Base-by-base conservation (phyloP, 2,888 invertebrate genomes). In the Baccha elongata region DNA sequence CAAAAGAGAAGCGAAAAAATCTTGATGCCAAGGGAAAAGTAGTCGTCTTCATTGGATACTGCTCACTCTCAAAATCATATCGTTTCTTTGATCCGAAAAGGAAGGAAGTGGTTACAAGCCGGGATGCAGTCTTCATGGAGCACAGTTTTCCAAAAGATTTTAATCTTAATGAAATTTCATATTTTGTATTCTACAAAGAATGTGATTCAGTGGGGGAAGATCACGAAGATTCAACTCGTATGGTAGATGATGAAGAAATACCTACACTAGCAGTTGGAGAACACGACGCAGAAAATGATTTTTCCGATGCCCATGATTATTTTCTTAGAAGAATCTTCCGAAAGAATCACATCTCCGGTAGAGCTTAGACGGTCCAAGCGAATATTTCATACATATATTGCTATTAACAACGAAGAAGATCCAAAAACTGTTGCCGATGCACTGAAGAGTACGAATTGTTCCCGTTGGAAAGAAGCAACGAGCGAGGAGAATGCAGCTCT, bases 121-220 rank as follows among this genome's bases (percentile, higher is more conserved):
- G n/a, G n/a, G n/a, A n/a, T n/a, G n/a, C n/a, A n/a, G 13, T n/a
- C 1, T 35, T 35, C n/a, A 35, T 35, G 11, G 35, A 35, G n/a
- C n/a, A 37, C 4, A n/a, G 37, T 13, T 37, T 37, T 37, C 37
- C 13, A n/a, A 37, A 6, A 13, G 13, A 37, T n/a, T 5, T 2
- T 1, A 13, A 37, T n/a, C 13, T 37, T 5, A 37, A 13, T 2
- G n/a, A 13, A 13, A 13, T 6, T 13, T 1, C n/a, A 6, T 37
- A n/a, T 37, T n/a, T 4, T 37, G 37, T n/a, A 35, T 11, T 37
- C 6, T 37, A 3, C 13, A 1, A 5, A 37, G 37, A 13, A 5
- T 37, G 37, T 37, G 37, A 37, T 37, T 37, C 37, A n/a, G 13
- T 37, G n/a, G 35, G 35, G n/a, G n/a, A 35, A n/a, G 35, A 35